Base-by-base conservation (phyloP, 2,888 invertebrate genomes). In the Campaea margaritaria region DNA sequence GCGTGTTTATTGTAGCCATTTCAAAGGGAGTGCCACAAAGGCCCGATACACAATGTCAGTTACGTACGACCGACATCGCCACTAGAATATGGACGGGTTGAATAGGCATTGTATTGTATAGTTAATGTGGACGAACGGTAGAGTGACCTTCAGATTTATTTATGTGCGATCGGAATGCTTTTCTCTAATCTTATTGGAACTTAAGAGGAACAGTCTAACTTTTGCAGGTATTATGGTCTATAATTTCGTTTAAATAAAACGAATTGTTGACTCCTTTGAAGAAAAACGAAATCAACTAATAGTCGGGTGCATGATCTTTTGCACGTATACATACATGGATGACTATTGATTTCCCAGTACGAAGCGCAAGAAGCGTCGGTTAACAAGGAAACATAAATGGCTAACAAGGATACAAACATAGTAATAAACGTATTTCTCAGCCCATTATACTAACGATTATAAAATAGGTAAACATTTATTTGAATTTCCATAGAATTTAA, bases 21-120 rank as follows among this genome's bases (percentile, higher is more conserved):
- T 81, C 82, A 83, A 83, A 85, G 82, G 81, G 76, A 75, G 73
- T 70, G 65, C 65, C 74, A 82, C 83, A 85, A 84, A 81, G 79
- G 75, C 78, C 65, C 75, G 70, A 73, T 74, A 79, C 75, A 80
- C 76, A 76, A 73, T 71, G 77, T 71, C 65, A 69, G 74, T 76
- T 76, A 73, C 73, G 72, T 68, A 67, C 64, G 68, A 69, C 73
- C 73, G 58, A 64, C 67, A 67, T 68, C 70, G 54, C 65, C 62
- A 60, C 61, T 70, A 73, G 69, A 73, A 70, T 70, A 74, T 72
- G 67, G 71, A 73, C 72, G 70, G 74, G 71, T 76, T 74, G 72
- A 74, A 71, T 66, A 70, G 65, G 68, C 63, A 73, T 74, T 73
- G 69, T 72, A 73, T 72, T 69, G 67, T 59, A 39, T 50, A 55